Base-by-base conservation (phyloP, 1,140 invertebrate species). In the Drusus annulatus region DNA sequence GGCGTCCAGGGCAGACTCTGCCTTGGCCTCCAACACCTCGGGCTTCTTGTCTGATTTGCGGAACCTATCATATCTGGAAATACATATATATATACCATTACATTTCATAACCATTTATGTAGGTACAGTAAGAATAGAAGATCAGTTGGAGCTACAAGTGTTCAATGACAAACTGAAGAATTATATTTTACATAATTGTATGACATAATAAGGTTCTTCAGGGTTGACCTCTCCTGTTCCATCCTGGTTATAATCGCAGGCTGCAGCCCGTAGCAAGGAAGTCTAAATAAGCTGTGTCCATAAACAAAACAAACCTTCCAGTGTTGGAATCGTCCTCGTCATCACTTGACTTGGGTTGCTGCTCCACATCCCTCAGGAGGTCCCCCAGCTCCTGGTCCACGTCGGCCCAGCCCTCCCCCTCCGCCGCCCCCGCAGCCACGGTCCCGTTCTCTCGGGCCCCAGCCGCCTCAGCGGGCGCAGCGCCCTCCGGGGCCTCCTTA, bases 351-450 rank as follows among this genome's bases (percentile, higher is more conserved):
- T 94, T 93, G 21, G 73, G 78, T 2, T 91, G 88, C 31, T 73
- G 74, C 78, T 93, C 93, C 23, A 91, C 91, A 86, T 94, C 92
- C 50, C 91, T 89, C 5, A 94, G 86, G 23, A 94, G 87, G 81
- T 94, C 93, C 1, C 92, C 93, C 62, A 95, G 88, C 86, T 94
- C 93, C 85, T 95, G 94, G 84, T 95, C 93, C 8, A 94, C 93
- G 86, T 94, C 93, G 19, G 93, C 93, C 62, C 51, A 77, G 93
- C 93, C 94, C 7, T 94, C 80, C 84, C 93, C 93, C 84, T 93
- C 92, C 63, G 90, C 92, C 31, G 16, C 84, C 17, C 75, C 79
- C 21, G 75, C 78, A 78, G 84, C 7, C 58, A 78, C n/a, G 69
- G 84, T 19, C 81, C 86, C 3, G 84, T 85, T 75, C 87, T 87